Conservation (phyloP, 2,888 invertebrate genomes). For the Platycheirus albimanus region DNA sequence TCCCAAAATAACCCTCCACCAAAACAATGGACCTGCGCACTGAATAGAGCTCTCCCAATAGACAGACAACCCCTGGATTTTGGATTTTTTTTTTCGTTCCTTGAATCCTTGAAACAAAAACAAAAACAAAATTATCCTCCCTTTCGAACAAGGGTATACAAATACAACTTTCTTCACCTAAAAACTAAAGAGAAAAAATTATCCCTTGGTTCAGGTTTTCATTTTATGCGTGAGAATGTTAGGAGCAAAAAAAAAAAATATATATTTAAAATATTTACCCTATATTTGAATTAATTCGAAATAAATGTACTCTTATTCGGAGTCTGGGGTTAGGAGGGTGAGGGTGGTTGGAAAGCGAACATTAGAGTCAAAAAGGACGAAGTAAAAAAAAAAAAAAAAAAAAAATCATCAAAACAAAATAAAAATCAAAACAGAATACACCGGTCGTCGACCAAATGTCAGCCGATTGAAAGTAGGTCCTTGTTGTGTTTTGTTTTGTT, state of each 20-base stretch:
- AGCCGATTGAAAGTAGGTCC: constrained; percentile 44
- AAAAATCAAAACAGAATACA: constrained; percentile 58
- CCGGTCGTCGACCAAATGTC: constrained; percentile 60
- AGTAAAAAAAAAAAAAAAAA: too few relatives aligned
- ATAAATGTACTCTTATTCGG: constrained; percentile 34
- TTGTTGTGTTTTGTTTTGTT: constrained; percentile 32
- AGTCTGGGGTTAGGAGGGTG: too few relatives aligned
- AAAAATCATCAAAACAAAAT: constrained; percentile 61
- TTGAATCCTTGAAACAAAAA: not conserved
- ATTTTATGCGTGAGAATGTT: constrained; percentile 2
- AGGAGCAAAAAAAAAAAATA: constrained; percentile 30
- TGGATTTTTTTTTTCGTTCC: too few relatives aligned
- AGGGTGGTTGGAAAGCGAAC: constrained; percentile 25
- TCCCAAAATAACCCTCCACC: constrained; percentile 45
- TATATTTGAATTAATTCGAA: constrained; percentile 63
- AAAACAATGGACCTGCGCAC: constrained; percentile 49
- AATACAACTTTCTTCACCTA: constrained; percentile 22
- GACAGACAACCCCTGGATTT: constrained; percentile 32
- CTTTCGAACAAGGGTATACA: constrained; percentile 44
- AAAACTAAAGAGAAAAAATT: constrained; percentile 63
- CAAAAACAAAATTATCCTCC: constrained; percentile 19
- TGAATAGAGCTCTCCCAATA: constrained; percentile 21
- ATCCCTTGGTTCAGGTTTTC: constrained; percentile 1
- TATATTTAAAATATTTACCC: constrained; percentile 52
- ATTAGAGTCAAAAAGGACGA: constrained; percentile 2